Evolutionary conservation across 30 jellyfish, hydroid and myxozoan genomes (phyloP).

Genomic region (Aurelia coerulea): DNA sequence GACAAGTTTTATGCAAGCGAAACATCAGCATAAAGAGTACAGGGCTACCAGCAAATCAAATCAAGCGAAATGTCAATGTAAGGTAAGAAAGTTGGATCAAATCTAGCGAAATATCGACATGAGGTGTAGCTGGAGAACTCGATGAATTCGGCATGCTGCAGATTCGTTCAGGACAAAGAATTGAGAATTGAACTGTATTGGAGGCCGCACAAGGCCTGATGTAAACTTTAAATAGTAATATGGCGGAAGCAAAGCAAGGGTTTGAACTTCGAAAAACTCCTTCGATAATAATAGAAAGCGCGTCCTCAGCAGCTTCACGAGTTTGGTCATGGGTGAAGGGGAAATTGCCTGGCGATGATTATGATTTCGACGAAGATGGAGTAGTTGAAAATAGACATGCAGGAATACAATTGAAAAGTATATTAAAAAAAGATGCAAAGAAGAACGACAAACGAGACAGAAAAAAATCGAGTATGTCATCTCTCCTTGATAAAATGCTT

Average conservation of each 20-base stretch:
- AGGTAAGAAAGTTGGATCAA: no score
- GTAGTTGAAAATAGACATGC: conserved; percentile 29
- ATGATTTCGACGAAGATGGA: background rate
- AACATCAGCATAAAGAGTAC: no score
- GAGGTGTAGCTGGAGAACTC: no score
- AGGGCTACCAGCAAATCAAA: no score
- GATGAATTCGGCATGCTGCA: no score
- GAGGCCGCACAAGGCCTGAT: no score
- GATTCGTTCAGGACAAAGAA: no score
- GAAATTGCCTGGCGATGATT: background rate
- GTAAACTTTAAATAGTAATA: background rate
- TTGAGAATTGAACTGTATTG: no score
- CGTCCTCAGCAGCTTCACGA: conserved; percentile 19
- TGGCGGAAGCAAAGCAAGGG: background rate
- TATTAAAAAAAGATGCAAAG: conserved; percentile 29
- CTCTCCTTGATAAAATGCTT: background rate
- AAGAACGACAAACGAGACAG: background rate
- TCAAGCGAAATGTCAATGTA: no score
- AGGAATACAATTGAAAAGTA: conserved; percentile 31
- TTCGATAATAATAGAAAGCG: conserved; percentile 19
- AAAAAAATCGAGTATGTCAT: background rate
- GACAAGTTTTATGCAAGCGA: no score
- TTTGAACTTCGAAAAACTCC: background rate
- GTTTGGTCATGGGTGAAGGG: conserved; percentile 11
- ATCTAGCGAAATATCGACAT: no score